These are phyloP conservation scores for Tapirus indicus DNA, from an alignment of 2,797 vertebrate species.

Conservation along the genomic window DNA sequence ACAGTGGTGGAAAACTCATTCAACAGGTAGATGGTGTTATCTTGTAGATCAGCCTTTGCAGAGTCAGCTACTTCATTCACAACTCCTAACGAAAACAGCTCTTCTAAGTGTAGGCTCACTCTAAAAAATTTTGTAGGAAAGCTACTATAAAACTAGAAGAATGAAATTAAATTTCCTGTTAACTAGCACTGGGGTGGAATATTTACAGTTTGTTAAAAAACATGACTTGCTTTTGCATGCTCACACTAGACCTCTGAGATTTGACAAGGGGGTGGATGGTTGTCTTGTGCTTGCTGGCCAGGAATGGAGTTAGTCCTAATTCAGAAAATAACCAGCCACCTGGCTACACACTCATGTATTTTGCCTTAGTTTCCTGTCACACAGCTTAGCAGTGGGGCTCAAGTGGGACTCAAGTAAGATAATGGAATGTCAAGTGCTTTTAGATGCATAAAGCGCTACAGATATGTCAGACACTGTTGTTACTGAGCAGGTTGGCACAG, in stretches of 20 bases:
- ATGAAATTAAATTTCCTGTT: slow-evolving; percentile 3
- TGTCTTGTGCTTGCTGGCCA: not conserved
- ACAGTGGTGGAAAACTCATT: slow-evolving; percentile 27
- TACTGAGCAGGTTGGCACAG: not conserved
- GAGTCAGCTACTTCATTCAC: not conserved
- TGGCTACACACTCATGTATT: not conserved
- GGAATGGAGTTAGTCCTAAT: not conserved
- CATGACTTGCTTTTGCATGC: not conserved
- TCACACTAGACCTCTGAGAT: not conserved
- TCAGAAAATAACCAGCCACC: not conserved
- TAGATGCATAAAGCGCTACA: not conserved
- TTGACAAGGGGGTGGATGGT: not conserved
- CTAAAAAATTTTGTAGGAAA: slow-evolving; percentile 13
- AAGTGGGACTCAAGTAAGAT: not conserved
- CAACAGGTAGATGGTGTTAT: slow-evolving; percentile 1
- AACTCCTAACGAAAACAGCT: slow-evolving; percentile 27
- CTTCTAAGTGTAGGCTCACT: not conserved
- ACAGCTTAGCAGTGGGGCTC: not conserved
- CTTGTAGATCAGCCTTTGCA: not conserved
- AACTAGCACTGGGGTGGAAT: not conserved
- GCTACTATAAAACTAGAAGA: not conserved
- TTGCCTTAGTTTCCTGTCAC: slow-evolving; percentile 18
- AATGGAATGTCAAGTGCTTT: not conserved
- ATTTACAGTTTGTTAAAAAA: not conserved
- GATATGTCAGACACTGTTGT: not conserved